Evolutionary conservation across 2,888 invertebrate genomes (phyloP), one percentile per base, ranked within the genome.

Genomic region (Dasypogon diadema): DNA sequence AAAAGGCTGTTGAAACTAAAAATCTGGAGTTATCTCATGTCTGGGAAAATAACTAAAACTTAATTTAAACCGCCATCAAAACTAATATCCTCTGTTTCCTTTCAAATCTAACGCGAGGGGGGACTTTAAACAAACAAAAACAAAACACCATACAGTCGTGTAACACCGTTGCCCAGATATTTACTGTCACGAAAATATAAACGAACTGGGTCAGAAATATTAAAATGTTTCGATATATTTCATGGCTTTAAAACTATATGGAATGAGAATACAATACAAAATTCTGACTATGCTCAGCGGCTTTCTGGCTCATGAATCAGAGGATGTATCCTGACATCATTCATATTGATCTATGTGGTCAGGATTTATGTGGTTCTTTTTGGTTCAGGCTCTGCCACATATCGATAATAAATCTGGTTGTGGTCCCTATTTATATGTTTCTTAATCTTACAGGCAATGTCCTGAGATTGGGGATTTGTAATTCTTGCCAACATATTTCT

Each of bases 281-380:
- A 42, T 12, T 12, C 37, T 12, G n/a, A 1, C 22, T 10, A n/a
- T 51, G 12, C 16, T 21, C 18, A 51, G 21, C 16, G 21, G 42
- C 60, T 60, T 60, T 37, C 18, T 34, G 60, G 14, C 60, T 60
- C 60, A 60, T 60, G 60, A 37, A 37, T 21, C 60, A 18, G 21
- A n/a, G 37, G 37, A 37, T 18, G 37, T 18, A 18, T 18, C n/a
- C 60, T 34, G 21, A 37, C 60, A 60, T 60, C 60, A 60, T 60
- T 60, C 60, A 60, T 60, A 60, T 60, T 60, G 60, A 60, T 60
- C 34, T 60, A 60, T 60, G 60, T 21, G 37, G 21, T 37, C 2
- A 37, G 26, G 37, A 60, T 60, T 60, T 60, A 60, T 60, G 60
- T 8, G 55, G 37, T 18, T 26, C 60, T 37, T 21, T 37, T 60